A percentile compares a stretch with the other conserved stretches of the same genome.
These are phyloP conservation scores for Halcyon smyrnensis DNA, from an alignment of 2,797 vertebrate species.

Conservation along the genomic window DNA sequence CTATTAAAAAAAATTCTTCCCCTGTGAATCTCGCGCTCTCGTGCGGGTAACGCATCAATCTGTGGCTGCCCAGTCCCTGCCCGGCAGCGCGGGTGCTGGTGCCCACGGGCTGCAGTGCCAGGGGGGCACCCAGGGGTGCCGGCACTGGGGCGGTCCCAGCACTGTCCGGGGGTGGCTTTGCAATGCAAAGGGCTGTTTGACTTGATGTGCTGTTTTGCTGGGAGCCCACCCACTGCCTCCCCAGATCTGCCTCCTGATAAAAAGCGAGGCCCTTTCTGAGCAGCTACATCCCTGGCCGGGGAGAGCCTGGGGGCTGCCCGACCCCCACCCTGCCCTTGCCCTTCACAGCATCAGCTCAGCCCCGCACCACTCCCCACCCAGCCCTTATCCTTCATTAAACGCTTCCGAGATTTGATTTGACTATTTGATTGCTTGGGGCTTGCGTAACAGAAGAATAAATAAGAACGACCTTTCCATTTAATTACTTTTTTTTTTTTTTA, in stretches of 20 bases:
- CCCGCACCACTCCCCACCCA: neutral
- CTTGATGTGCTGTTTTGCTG: neutral
- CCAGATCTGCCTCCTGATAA: neutral
- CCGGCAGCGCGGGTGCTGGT: neutral
- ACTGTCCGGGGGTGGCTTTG: neutral
- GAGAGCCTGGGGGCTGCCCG: neutral
- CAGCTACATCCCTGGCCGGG: too few species aligned
- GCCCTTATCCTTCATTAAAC: neutral
- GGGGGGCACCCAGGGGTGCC: neutral
- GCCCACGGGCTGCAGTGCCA: neutral
- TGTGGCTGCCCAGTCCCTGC: neutral
- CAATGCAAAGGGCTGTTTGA: neutral
- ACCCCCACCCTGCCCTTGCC: neutral
- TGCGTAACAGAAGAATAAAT: constrained; percentile 22
- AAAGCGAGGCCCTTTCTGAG: too few species aligned
- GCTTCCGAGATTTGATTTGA: neutral
- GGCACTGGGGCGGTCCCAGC: neutral
- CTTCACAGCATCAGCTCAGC: neutral
- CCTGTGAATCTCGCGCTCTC: neutral
- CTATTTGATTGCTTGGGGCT: neutral
- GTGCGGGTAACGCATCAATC: fast-evolving
- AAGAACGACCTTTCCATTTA: constrained; percentile 46
- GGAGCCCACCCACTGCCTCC: neutral
- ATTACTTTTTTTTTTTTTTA: neutral
- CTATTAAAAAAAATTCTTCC: constrained; percentile 49